Evolutionary conservation across 2,113 vertebrate genomes (phyloP).

Genomic region (Cololabis saira): DNA sequence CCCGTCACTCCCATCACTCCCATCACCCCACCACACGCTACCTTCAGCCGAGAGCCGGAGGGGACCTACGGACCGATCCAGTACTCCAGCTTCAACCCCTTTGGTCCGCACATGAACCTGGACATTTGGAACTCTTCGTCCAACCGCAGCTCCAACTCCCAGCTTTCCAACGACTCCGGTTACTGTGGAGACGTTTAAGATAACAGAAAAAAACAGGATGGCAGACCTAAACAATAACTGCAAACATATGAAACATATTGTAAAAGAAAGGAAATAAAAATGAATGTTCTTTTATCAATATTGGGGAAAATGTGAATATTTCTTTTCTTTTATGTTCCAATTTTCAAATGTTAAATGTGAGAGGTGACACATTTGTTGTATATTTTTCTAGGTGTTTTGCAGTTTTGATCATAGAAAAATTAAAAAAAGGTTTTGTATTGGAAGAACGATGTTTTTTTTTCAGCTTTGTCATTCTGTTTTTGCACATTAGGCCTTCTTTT

Average conservation of each 20-base stretch:
- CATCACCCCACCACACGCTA: slow-evolving; percentile 76
- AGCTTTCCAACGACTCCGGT: slow-evolving; percentile 93
- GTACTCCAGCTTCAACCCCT: slow-evolving; percentile 93
- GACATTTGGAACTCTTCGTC: slow-evolving; percentile 97
- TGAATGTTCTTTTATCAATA: slow-evolving; percentile 88
- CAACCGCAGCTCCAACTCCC: slow-evolving; percentile 91
- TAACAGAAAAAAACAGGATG: slow-evolving; percentile 28
- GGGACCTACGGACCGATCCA: slow-evolving; percentile 87
- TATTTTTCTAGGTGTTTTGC: slow-evolving; percentile 91
- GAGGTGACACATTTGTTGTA: slow-evolving; percentile 86
- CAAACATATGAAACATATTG: slow-evolving; percentile 67
- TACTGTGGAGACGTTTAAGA: slow-evolving; percentile 92
- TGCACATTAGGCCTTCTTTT: background rate
- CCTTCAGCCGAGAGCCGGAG: slow-evolving; percentile 86
- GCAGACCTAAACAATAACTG: slow-evolving; percentile 63
- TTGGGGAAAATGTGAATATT: slow-evolving; percentile 83
- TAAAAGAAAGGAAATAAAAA: slow-evolving; percentile 81
- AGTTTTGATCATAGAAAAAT: slow-evolving; percentile 85
- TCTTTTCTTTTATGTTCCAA: slow-evolving; percentile 79
- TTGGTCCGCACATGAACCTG: slow-evolving; percentile 97
- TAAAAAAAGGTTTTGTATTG: slow-evolving; percentile 84
- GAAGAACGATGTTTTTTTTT: slow-evolving; percentile 31
- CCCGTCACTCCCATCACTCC: slow-evolving; percentile 83
- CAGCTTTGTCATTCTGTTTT: background rate
- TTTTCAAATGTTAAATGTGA: slow-evolving; percentile 82